Evolutionary conservation across 2,797 vertebrate genomes (phyloP), one percentile per base, ranked within the genome.

Genomic region (Pseudotriccus pelzelni): DNA sequence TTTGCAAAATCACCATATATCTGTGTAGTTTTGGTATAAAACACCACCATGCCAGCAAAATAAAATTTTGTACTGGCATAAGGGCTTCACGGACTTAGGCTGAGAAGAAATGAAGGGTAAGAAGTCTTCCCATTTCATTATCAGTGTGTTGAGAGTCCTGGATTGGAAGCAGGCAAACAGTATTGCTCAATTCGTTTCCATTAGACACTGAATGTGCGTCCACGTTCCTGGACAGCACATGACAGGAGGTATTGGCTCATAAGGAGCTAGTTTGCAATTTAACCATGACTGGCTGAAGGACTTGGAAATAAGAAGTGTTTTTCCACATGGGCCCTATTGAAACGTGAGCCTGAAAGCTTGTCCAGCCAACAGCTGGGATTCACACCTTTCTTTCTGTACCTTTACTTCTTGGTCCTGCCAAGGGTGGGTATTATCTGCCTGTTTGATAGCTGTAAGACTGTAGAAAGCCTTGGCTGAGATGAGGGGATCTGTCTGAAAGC

Each of bases 251-350:
- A 84, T 59, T 89, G 89, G 93, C 91, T 94, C 74, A 72, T 58
- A 64, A 69, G 32, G 50, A 96, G 63, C 63, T 66, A 72, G 70
- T 94, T 91, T 96, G 91, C 12, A 30, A 90, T 95, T 96, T 94
- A 84, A 91, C 80, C 63, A 41, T 78, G 80, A 93, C 66, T 90
- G 87, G 77, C 83, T 90, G 67, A 91, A 94, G 77, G 55, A 67
- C 43, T 93, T 96, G 90, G 95, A 96, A 94, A 91, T 66, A 86
- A 92, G 64, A 95, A 95, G 39, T 47, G 63, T 55, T 97, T 93
- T 95, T 94, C 89, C 24, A 1, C 88, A 76, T 43, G 55, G 39
- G 46, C 23, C 25, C 73, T 93, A 14, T 52, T 93, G 85, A 91
- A 94, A 95, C 5, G 1, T 88, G 85, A 96, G 63, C 55, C 88